These are phyloP conservation scores for Chloromyia formosa DNA, from an alignment of 2,888 invertebrate genomes.

Conservation along the genomic window DNA sequence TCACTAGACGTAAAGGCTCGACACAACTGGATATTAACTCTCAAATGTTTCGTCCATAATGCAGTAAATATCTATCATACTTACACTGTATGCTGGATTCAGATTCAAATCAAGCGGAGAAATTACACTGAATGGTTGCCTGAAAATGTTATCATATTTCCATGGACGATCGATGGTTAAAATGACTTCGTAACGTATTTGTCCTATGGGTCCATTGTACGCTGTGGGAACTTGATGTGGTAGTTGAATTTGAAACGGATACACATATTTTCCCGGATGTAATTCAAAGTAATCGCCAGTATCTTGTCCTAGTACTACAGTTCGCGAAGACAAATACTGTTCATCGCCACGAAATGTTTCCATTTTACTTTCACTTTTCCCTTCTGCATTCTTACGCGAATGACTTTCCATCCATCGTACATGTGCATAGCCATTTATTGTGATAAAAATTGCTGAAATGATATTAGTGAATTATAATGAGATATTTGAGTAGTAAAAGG, in stretches of 20 bases:
- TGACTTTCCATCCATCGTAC: constrained; percentile 60
- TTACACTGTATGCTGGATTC: constrained; percentile 57
- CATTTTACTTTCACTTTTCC: constrained; percentile 56
- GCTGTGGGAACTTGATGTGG: constrained; percentile 75
- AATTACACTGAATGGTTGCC: constrained; percentile 78
- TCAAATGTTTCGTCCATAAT: too few relatives aligned
- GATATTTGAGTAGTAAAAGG: too few relatives aligned
- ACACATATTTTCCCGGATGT: constrained; percentile 73
- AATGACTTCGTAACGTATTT: constrained; percentile 80
- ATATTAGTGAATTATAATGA: too few relatives aligned
- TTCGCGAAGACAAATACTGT: constrained; percentile 58
- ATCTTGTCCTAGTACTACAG: constrained; percentile 60
- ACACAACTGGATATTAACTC: too few relatives aligned
- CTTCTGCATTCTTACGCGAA: constrained; percentile 52
- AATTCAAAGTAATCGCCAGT: constrained; percentile 74
- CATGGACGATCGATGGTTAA: constrained; percentile 83
- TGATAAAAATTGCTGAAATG: constrained; percentile 59
- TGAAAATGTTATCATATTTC: constrained; percentile 85
- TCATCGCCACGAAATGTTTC: constrained; percentile 60
- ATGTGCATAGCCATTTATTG: constrained; percentile 60
- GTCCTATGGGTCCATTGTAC: constrained; percentile 78
- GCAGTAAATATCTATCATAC: neutral
- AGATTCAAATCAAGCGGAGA: constrained; percentile 80
- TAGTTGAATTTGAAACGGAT: constrained; percentile 77
- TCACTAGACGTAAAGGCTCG: too few relatives aligned